Conservation (phyloP, 2,888 invertebrate species). For the Synergus laeviventris region DNA sequence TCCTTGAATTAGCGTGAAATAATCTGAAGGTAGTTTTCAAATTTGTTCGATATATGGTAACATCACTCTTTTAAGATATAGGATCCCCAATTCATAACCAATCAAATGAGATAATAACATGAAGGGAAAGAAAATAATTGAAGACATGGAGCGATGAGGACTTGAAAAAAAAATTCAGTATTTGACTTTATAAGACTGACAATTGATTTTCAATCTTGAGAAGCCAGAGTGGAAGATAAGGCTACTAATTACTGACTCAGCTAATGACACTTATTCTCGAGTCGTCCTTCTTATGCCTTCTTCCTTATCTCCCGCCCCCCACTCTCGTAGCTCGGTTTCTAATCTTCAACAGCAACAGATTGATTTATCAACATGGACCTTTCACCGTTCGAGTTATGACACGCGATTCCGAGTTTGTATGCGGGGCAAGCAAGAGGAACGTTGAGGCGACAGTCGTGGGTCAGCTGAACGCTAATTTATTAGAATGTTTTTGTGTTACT, state of each 20-base stretch:
- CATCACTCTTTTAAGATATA: too few species aligned
- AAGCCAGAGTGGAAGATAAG: conserved; percentile 6
- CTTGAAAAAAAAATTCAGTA: not conserved
- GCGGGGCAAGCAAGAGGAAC: conserved; percentile 58
- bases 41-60: too few species aligned
- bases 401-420: conserved; percentile 64
- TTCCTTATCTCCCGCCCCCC: conserved; percentile 4
- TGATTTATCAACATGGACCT: conserved; percentile 68
- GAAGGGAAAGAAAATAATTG: not conserved
- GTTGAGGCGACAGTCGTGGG: conserved; percentile 70
- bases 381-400: conserved; percentile 66
- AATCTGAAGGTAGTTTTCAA: too few species aligned
- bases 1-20: too few species aligned
- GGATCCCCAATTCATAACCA: too few species aligned
- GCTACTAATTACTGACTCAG: conserved; percentile 24
- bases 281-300: conserved; percentile 38
- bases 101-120: too few species aligned
- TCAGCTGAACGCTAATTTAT: conserved; percentile 75
- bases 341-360: conserved; percentile 50
- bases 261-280: conserved; percentile 38
- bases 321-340: conserved; percentile 44
- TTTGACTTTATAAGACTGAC: not conserved
- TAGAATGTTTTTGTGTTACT: conserved; percentile 75
- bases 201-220: conserved; percentile 13
- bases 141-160: not conserved